phyloP scores from a whole-genome alignment of 2,113 vertebrate species.

The Mohoua ochrocephala region DNA sequence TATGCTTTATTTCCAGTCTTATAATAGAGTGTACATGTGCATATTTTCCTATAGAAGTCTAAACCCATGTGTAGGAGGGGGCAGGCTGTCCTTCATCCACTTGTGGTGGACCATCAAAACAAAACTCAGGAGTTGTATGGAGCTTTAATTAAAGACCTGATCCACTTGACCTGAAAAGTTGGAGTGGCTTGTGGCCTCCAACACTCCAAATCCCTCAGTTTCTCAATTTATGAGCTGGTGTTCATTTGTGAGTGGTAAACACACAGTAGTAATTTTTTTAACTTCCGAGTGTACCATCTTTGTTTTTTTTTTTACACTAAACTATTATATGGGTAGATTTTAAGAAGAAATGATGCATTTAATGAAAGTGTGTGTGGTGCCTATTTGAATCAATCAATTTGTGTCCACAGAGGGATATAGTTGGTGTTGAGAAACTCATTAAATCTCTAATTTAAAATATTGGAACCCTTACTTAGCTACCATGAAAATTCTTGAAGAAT shows the following conservation, averaged over 20 bases:
- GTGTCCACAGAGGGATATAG: neutral
- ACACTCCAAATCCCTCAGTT: neutral
- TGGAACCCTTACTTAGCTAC: neutral
- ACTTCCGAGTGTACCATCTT: neutral
- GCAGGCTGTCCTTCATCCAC: neutral
- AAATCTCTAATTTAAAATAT: neutral
- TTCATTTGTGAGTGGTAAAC: neutral
- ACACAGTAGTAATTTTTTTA: neutral
- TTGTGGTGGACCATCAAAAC: neutral
- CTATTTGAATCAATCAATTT: neutral
- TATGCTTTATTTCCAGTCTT: neutral
- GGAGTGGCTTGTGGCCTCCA: neutral
- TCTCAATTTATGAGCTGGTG: neutral
- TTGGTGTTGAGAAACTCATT: neutral
- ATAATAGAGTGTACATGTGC: accelerated
- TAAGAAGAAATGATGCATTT: neutral
- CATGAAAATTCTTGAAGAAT: neutral
- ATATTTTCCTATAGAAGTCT: neutral
- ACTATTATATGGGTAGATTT: neutral
- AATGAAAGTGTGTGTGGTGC: neutral
- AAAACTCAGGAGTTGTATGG: neutral
- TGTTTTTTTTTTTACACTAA: neutral
- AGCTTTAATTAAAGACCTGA: neutral
- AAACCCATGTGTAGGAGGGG: neutral
- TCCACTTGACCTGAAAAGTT: neutral